These are phyloP conservation scores for Poicephalus meyeri DNA, from an alignment of 2,113 vertebrate genomes.

Conservation along the genomic window DNA sequence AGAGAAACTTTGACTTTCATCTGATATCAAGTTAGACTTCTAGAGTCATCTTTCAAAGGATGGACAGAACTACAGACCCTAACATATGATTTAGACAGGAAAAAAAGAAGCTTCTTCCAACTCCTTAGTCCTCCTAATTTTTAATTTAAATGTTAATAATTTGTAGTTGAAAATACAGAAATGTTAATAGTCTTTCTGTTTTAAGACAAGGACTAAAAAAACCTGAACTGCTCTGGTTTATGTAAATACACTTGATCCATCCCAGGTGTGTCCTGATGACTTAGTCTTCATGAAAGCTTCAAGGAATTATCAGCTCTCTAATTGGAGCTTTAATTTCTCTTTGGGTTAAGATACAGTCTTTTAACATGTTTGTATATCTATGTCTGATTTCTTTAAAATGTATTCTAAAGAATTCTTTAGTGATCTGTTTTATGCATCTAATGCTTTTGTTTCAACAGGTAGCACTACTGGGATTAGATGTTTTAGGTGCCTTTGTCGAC, in stretches of 20 bases:
- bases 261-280: neutral
- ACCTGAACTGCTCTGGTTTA: neutral
- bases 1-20: neutral
- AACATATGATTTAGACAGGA: too few species aligned
- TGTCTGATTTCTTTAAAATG: neutral
- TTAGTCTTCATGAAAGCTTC: neutral
- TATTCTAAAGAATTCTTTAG: neutral
- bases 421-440: neutral
- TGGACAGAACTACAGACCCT: neutral
- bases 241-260: neutral
- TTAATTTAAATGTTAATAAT: neutral
- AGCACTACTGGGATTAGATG: conserved; percentile 89
- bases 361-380: neutral
- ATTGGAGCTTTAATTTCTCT: neutral
- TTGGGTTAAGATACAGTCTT: neutral
- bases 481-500: conserved; percentile 87
- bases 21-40: neutral
- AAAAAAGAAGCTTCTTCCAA: neutral
- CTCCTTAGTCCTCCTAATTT: neutral
- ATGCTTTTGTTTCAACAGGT: conserved; percentile 80
- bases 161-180: neutral
- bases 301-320: neutral
- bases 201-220: neutral
- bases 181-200: neutral
- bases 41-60: neutral